Conservation (phyloP, 1,140 invertebrate genomes). For the Solenopsis fugax region DNA sequence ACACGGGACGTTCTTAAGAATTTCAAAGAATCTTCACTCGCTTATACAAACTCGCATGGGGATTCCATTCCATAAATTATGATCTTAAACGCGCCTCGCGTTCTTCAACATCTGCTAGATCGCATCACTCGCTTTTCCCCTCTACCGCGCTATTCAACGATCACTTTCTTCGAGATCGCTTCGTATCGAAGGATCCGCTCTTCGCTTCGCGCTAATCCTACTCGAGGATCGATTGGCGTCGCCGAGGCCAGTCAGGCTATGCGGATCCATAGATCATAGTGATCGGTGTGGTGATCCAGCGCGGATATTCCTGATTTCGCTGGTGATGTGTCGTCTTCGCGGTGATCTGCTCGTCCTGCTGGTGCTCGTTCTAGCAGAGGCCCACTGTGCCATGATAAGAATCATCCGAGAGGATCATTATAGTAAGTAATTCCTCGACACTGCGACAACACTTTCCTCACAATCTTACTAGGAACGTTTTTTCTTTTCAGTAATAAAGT, state of each 20-base stretch:
- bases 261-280: conserved; percentile 49
- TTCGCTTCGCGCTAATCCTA: conserved; percentile 55
- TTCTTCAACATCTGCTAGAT: conserved; percentile 62
- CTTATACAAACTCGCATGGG: conserved; percentile 31
- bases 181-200: conserved; percentile 57
- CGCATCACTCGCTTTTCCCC: conserved; percentile 66
- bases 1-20: conserved; percentile 5
- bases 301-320: conserved; percentile 29
- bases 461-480: not conserved
- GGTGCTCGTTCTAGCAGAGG: conserved; percentile 73
- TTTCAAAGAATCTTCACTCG: conserved; percentile 35
- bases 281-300: conserved; percentile 14
- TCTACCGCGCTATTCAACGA: conserved; percentile 54
- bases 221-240: conserved; percentile 63
- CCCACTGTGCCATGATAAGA: conserved; percentile 75
- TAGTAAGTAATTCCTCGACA: conserved; percentile 74
- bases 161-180: conserved; percentile 75
- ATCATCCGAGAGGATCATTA: conserved; percentile 75
- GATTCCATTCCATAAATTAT: conserved; percentile 46
- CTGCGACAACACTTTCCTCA: not conserved
- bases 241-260: conserved; percentile 48
- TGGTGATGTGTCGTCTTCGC: conserved; percentile 75
- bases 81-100: conserved; percentile 41
- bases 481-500: not conserved
- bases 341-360: conserved; percentile 74